Conservation (phyloP, 2,888 invertebrate genomes). For the Allacma fusca region DNA sequence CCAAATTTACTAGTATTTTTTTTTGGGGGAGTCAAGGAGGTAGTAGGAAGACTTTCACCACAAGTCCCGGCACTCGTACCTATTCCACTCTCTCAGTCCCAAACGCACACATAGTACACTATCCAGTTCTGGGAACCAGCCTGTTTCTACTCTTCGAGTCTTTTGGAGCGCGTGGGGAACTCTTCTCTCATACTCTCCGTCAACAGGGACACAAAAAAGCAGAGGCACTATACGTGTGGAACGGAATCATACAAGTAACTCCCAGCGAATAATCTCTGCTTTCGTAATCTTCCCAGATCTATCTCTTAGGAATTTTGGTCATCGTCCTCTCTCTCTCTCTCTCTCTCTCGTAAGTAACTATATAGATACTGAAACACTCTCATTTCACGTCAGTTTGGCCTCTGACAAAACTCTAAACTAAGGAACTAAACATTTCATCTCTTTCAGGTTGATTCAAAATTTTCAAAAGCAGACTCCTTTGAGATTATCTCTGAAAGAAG, state of each 20-base stretch:
- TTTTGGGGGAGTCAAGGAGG: background rate
- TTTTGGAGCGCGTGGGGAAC: no score
- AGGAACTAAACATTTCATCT: slow-evolving; percentile 2
- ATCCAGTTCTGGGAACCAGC: no score
- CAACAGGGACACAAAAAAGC: background rate
- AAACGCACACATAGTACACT: no score
- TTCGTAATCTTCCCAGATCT: background rate
- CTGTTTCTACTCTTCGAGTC: no score
- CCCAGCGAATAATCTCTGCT: background rate
- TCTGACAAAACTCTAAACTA: background rate
- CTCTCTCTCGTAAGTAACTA: background rate
- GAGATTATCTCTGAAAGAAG: slow-evolving; percentile 14
- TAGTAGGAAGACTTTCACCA: background rate
- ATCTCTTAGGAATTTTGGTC: background rate
- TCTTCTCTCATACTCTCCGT: background rate
- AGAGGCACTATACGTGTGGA: background rate
- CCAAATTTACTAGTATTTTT: slow-evolving; percentile 12
- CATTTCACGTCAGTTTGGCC: no score
- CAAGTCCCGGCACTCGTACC: background rate
- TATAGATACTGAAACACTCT: no score
- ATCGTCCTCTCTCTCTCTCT: background rate
- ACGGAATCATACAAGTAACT: background rate
- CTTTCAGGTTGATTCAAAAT: slow-evolving; percentile 2
- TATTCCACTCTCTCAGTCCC: background rate
- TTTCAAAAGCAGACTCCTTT: background rate